Evolutionary conservation across 1,140 invertebrate genomes (phyloP).

Genomic region (Neuroterus valhalla): DNA sequence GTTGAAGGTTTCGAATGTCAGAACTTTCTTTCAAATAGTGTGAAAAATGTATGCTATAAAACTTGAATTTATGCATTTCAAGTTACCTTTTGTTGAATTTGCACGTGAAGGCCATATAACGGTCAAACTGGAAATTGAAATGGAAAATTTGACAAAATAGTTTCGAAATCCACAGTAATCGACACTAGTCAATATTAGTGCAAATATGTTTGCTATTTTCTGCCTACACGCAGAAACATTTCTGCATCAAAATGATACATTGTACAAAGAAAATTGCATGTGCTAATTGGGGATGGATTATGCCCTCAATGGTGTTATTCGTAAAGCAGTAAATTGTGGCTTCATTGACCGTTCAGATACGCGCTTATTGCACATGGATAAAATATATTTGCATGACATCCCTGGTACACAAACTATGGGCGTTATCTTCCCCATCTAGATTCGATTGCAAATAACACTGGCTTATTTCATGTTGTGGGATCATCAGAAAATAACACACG

Average conservation of each 20-base stretch:
- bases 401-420: background rate
- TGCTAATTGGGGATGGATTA: background rate
- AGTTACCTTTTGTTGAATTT: too few species aligned
- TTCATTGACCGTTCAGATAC: background rate
- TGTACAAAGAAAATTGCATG: background rate
- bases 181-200: too few species aligned
- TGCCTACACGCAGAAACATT: background rate
- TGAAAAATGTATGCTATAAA: too few species aligned
- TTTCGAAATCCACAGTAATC: too few species aligned
- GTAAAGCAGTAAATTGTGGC: background rate
- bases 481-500: background rate
- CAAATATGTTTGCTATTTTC: too few species aligned
- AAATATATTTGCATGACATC: background rate
- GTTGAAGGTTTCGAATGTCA: too few species aligned
- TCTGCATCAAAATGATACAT: background rate
- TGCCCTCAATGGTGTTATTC: background rate
- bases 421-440: background rate
- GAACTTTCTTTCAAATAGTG: too few species aligned
- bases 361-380: background rate
- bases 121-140: too few species aligned
- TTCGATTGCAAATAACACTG: background rate
- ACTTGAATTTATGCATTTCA: too few species aligned
- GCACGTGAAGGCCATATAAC: too few species aligned
- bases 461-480: background rate
- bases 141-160: too few species aligned